phyloP scores from a whole-genome alignment of 2,888 invertebrate genomes.

The Eugnorisma glareosa region DNA sequence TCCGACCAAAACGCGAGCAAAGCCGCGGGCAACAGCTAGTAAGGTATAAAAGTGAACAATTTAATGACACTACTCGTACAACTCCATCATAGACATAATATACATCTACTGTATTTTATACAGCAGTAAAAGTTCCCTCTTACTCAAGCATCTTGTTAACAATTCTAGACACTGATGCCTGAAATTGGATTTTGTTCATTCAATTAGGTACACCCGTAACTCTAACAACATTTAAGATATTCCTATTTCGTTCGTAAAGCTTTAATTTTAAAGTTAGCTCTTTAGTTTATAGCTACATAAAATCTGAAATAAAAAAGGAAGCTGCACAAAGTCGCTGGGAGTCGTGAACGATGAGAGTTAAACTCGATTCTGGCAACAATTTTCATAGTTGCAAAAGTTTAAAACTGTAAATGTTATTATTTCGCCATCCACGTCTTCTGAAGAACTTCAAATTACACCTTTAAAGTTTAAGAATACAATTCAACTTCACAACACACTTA shows the following conservation, averaged over 20 bases:
- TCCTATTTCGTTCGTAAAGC: slow-evolving; percentile 44
- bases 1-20: too few species aligned
- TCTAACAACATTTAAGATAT: slow-evolving; percentile 49
- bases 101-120: slow-evolving; percentile 2
- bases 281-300: slow-evolving; percentile 54
- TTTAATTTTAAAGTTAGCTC: slow-evolving; percentile 50
- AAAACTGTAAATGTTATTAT: slow-evolving; percentile 81
- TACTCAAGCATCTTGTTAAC: slow-evolving; percentile 33
- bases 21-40: too few species aligned
- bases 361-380: slow-evolving; percentile 83
- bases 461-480: slow-evolving; percentile 77
- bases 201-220: slow-evolving; percentile 41
- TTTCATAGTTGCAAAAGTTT: slow-evolving; percentile 85
- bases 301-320: slow-evolving; percentile 56
- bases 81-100: not conserved
- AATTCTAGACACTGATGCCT: slow-evolving; percentile 50
- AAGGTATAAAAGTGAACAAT: not conserved
- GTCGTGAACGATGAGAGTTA: slow-evolving; percentile 74
- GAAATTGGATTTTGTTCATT: slow-evolving; percentile 48
- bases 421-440: slow-evolving; percentile 72
- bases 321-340: slow-evolving; percentile 58
- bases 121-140: slow-evolving; percentile 4
- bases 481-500: slow-evolving; percentile 78
- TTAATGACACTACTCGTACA: slow-evolving; percentile 15
- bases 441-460: slow-evolving; percentile 80